Percentiles rank a stretch among this genome's conserved stretches.
phyloP scores from a whole-genome alignment of 2,113 vertebrate species.

The Pardalotus punctatus region DNA sequence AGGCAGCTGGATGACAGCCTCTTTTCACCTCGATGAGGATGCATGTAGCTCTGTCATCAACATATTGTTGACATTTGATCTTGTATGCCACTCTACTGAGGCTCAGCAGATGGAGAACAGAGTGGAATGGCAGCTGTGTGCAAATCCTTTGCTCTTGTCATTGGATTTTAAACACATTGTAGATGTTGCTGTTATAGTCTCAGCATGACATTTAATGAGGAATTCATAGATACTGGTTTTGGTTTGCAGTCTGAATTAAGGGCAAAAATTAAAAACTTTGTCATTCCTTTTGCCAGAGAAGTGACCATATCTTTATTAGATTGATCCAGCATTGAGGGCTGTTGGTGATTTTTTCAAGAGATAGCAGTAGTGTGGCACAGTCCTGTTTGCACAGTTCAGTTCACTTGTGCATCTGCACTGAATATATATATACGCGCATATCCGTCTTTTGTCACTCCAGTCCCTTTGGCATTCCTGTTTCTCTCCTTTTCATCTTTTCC shows the following conservation, averaged over 20 bases:
- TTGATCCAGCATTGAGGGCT: not conserved
- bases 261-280: not conserved
- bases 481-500: slow-evolving; percentile 17
- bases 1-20: slow-evolving; percentile 45
- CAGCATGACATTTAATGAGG: not conserved
- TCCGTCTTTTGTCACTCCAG: not conserved
- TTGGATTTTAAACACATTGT: not conserved
- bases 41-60: slow-evolving; percentile 26
- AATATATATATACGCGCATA: not conserved
- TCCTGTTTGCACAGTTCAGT: not conserved
- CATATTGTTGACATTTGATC: slow-evolving; percentile 56
- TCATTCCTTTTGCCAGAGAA: not conserved
- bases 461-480: not conserved
- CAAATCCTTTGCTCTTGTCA: slow-evolving; percentile 26
- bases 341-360: not conserved
- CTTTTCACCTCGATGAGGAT: slow-evolving; percentile 27
- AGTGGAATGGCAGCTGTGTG: not conserved
- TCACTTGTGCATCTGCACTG: not conserved
- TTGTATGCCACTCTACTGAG: not conserved
- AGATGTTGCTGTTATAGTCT: slow-evolving; percentile 1
- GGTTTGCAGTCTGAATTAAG: not conserved
- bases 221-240: not conserved
- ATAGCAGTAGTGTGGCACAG: not conserved
- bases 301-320: not conserved
- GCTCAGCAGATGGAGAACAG: not conserved